These are phyloP conservation scores for Autographa pulchrina DNA, from an alignment of 2,888 invertebrate genomes.

Conservation along the genomic window DNA sequence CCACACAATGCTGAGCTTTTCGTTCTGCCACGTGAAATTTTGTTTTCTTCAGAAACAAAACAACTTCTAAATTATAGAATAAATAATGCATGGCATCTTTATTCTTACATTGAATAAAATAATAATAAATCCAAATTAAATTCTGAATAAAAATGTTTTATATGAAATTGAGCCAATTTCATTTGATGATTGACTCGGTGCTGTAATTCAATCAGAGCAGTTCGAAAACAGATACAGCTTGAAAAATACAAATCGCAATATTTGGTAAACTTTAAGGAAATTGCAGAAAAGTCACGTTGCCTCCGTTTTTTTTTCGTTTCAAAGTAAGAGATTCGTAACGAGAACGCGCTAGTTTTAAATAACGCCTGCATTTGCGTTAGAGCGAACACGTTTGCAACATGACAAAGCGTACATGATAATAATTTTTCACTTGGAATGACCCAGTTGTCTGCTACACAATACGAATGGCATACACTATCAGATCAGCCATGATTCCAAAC, in stretches of 20 bases:
- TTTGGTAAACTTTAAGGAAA: slow-evolving; percentile 26
- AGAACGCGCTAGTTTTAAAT: slow-evolving; percentile 12
- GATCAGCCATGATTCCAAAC: slow-evolving; percentile 60
- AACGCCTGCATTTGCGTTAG: slow-evolving; percentile 13
- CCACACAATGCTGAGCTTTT: slow-evolving; percentile 50
- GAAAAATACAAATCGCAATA: slow-evolving; percentile 33
- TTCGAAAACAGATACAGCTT: background rate
- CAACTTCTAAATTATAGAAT: background rate
- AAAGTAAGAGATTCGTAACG: background rate
- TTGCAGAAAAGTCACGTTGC: slow-evolving; percentile 21
- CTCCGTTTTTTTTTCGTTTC: slow-evolving; percentile 22
- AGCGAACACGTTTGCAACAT: slow-evolving; percentile 31
- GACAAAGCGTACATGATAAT: slow-evolving; percentile 58
- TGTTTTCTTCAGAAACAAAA: slow-evolving; percentile 31
- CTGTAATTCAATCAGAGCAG: background rate
- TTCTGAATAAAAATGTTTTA: background rate
- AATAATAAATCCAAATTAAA: background rate
- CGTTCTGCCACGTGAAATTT: slow-evolving; percentile 36
- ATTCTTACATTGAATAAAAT: background rate
- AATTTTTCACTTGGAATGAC: slow-evolving; percentile 62
- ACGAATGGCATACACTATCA: slow-evolving; percentile 60
- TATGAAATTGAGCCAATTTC: background rate
- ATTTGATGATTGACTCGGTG: background rate
- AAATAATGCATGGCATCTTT: background rate
- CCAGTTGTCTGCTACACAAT: slow-evolving; percentile 49